Evolutionary conservation across 2,797 vertebrate genomes (phyloP).

Genomic region (Cynopterus sphinx): DNA sequence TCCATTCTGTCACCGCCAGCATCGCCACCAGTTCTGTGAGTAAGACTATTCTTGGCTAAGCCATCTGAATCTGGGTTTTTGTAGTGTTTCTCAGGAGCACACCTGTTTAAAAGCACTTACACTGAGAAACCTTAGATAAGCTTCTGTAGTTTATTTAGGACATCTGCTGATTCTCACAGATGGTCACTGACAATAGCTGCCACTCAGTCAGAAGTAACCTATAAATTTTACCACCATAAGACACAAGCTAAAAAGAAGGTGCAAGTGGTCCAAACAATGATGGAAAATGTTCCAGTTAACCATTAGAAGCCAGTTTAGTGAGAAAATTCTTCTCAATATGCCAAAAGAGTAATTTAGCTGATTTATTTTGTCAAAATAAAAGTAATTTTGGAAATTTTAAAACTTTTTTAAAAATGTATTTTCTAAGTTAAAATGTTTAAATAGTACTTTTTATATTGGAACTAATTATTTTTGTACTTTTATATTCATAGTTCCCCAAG

Average conservation of each 20-base stretch:
- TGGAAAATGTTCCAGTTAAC: not conserved
- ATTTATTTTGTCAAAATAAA: constrained; percentile 53
- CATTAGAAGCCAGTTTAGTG: not conserved
- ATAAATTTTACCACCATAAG: not conserved
- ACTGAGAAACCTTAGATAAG: not conserved
- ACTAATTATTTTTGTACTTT: constrained; percentile 58
- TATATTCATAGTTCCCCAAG: not conserved
- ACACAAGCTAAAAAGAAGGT: not conserved
- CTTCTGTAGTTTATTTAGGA: not conserved
- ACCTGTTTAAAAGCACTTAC: not conserved
- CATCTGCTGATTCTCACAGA: not conserved
- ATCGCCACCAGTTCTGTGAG: accelerated
- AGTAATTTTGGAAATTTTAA: not conserved
- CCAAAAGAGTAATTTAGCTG: not conserved
- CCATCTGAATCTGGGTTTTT: not conserved
- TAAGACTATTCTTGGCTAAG: not conserved
- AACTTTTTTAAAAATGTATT: not conserved
- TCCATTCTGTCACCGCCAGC: not conserved
- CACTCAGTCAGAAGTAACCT: not conserved
- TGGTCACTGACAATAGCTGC: not conserved
- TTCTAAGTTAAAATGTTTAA: constrained; percentile 16
- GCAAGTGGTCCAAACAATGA: not conserved
- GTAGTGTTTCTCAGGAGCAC: not conserved
- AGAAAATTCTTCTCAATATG: not conserved
- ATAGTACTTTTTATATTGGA: not conserved